These are phyloP conservation scores for Empidonax alnorum DNA, from an alignment of 2,113 vertebrate genomes.

Conservation along the genomic window DNA sequence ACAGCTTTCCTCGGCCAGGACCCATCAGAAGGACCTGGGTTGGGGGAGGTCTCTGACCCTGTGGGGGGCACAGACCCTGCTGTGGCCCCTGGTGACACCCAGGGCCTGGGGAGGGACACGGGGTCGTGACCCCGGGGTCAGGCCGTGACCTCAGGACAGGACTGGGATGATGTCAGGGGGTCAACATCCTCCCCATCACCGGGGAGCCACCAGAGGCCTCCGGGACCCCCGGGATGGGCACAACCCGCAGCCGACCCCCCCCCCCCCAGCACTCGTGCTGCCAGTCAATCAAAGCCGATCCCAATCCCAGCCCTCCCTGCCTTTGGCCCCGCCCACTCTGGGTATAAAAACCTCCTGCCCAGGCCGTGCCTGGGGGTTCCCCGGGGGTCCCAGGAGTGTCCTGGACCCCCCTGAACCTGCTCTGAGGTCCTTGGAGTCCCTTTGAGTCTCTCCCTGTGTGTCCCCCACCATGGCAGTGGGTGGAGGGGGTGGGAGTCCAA, in stretches of 20 bases:
- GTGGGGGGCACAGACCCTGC: fast-evolving
- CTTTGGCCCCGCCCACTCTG: background rate
- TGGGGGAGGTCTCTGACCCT: background rate
- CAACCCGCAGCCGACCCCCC: background rate
- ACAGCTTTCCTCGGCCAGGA: fast-evolving
- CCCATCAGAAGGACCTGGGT: fast-evolving
- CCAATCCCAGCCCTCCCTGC: background rate
- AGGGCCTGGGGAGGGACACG: background rate
- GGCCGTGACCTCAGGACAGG: background rate
- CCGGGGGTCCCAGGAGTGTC: fast-evolving
- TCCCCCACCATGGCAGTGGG: fast-evolving
- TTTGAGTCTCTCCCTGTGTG: background rate
- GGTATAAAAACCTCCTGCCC: fast-evolving
- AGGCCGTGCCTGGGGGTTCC: fast-evolving
- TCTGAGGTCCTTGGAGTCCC: background rate
- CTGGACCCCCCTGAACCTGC: background rate
- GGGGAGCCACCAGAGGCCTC: background rate
- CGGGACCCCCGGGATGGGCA: fast-evolving
- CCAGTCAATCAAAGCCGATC: background rate
- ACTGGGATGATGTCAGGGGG: fast-evolving
- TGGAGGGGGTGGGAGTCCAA: background rate
- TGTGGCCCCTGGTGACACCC: background rate
- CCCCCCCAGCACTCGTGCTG: fast-evolving
- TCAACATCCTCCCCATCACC: fast-evolving
- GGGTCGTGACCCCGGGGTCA: fast-evolving